Evolutionary conservation across 2,888 invertebrate genomes (phyloP), one percentile per base, ranked within the genome.

Genomic region (Leptopilina myrica): DNA sequence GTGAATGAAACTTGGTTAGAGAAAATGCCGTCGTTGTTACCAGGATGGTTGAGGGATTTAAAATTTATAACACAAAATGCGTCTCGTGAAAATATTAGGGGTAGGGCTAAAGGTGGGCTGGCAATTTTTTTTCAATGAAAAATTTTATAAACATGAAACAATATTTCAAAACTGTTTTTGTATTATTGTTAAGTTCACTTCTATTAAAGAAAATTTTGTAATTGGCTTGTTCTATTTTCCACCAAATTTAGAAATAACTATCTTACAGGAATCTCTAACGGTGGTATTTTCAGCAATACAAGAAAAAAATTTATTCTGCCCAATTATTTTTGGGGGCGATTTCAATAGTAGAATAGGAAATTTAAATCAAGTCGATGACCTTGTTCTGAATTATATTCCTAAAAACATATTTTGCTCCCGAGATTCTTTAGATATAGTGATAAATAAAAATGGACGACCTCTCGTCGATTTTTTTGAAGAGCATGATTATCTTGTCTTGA

Each of bases 381-480:
- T 62, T 2, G 62, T 9, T 8, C 9, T 62, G 20, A 9, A 6
- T 6, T 20, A 9, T 9, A 62, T 2, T 15, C 2, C 62, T 7
- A 62, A 62, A 9, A 62, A 62, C 9, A 62, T 62, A 20, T 9
- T 62, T 62, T 59, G 15, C 59, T 15, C 9, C 0, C 9, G 8
- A 15, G 1, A 15, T 62, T 62, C 62, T 9, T 62, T 62, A 62
- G 62, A 62, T 8, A 3, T 20, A 8, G 56, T 76, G 33, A 33
- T 59, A 7, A 76, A 76, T 59, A 76, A 14, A 15, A 76, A 59
- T 43, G 76, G 76, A 26, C 14, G 9, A 15, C 15, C 5, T 15
- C 59, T 76, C 5, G n/a, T 76, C 33, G 59, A 76, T 59, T 76
- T 26, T 56, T 56, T 76, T n/a, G 76, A 59, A 12, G 62, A 76